Conservation (phyloP, 1,140 invertebrate genomes). For the Streblospio benedicti region DNA sequence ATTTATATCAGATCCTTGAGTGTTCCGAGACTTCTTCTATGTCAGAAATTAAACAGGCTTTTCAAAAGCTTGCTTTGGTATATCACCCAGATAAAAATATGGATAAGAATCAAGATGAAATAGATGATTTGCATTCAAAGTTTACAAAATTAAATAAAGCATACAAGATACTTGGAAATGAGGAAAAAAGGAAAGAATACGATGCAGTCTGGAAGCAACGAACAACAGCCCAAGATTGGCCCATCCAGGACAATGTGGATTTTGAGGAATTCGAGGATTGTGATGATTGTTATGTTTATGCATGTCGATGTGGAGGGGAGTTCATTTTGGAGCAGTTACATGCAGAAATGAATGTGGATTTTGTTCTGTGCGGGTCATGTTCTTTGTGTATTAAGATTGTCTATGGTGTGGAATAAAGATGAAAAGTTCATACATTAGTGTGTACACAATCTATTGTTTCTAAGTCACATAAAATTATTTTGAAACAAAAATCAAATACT, state of each 20-base stretch:
- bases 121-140: conserved; percentile 8
- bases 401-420: no score
- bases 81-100: not conserved
- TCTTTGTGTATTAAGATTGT: conserved; percentile 26
- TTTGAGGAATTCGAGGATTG: conserved; percentile 28
- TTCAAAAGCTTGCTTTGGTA: not conserved
- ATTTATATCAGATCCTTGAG: no score
- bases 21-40: no score
- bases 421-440: no score
- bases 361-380: conserved; percentile 39
- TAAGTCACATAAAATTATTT: no score
- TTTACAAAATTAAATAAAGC: conserved; percentile 31
- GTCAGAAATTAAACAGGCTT: not conserved
- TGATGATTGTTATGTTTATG: conserved; percentile 17
- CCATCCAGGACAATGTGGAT: conserved; percentile 35
- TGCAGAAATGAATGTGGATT: conserved; percentile 27
- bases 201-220: conserved; percentile 32
- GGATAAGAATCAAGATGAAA: not conserved
- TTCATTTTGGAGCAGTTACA: conserved; percentile 27
- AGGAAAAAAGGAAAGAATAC: conserved; percentile 26
- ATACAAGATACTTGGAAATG: conserved; percentile 34
- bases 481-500: no score
- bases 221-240: conserved; percentile 30
- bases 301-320: conserved; percentile 35
- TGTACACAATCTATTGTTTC: no score